A percentile compares a stretch with the other conserved stretches of the same genome.
phyloP scores from a whole-genome alignment of 2,113 vertebrate genomes.

The Bufo bufo region DNA sequence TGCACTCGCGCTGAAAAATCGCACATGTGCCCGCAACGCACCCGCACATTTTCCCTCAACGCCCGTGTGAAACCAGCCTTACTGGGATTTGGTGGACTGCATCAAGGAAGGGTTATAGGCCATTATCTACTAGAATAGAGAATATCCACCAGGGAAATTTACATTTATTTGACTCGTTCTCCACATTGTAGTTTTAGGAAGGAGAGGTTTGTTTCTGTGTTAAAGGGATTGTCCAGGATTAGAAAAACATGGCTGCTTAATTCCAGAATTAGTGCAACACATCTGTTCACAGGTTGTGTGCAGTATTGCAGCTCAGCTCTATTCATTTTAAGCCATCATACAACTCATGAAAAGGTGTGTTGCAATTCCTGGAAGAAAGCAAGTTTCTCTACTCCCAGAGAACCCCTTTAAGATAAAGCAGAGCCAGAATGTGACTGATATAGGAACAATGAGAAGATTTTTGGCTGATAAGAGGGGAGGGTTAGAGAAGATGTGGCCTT shows the following conservation, averaged over 20 bases:
- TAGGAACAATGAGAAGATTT: not conserved
- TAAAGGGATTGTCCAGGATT: not conserved
- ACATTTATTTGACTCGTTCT: not conserved
- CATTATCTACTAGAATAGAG: not conserved
- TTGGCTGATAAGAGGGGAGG: not conserved
- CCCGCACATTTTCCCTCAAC: too few relatives aligned
- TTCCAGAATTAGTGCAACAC: not conserved
- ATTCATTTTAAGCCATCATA: not conserved
- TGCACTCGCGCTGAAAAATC: too few relatives aligned
- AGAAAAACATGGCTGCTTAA: not conserved
- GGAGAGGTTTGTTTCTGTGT: not conserved
- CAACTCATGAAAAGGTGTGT: too few relatives aligned
- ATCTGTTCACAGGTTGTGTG: not conserved
- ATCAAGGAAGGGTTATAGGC: not conserved
- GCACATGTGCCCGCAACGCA: too few relatives aligned
- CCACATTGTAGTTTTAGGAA: not conserved
- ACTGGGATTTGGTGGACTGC: not conserved
- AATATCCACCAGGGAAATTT: not conserved
- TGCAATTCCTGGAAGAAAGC: not conserved
- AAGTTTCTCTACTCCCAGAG: too few relatives aligned
- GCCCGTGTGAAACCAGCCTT: too few relatives aligned
- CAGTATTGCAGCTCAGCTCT: not conserved
- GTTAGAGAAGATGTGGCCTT: not conserved
- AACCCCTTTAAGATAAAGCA: not conserved
- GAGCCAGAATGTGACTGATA: not conserved